These are phyloP conservation scores for Dicaeum eximium DNA, from an alignment of 2,113 vertebrate species.

Conservation along the genomic window DNA sequence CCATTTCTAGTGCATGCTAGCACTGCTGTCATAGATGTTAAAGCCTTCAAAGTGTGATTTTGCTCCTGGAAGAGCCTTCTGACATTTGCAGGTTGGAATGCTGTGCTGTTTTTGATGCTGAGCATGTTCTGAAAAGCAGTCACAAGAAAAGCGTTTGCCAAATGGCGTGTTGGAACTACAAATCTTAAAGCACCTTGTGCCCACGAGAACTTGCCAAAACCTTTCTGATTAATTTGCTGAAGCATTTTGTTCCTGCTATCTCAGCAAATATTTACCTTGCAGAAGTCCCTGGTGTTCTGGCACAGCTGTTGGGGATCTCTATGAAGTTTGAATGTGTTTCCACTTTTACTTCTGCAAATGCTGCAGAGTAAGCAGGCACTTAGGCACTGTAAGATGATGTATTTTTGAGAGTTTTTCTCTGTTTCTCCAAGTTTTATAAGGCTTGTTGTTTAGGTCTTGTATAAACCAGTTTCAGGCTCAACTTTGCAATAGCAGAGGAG, in stretches of 20 bases:
- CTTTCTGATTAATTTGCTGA: neutral
- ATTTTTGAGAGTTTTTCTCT: neutral
- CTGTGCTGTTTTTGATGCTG: neutral
- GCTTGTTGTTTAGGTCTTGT: neutral
- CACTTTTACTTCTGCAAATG: neutral
- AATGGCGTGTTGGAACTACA: neutral
- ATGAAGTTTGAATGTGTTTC: neutral
- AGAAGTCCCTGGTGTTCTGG: neutral
- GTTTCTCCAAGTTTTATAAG: neutral
- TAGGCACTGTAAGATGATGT: accelerated
- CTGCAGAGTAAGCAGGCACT: neutral
- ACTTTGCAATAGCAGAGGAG: neutral
- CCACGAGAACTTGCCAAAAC: neutral
- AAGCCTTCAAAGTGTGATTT: neutral
- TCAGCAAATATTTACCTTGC: conserved; percentile 10
- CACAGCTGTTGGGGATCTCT: neutral
- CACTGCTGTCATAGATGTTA: neutral
- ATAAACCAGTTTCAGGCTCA: neutral
- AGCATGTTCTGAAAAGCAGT: neutral
- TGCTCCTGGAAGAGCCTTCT: neutral
- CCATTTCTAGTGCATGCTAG: neutral
- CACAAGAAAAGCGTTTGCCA: neutral
- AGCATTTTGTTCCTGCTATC: neutral
- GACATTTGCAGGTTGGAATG: neutral
- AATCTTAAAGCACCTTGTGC: neutral